These are phyloP conservation scores for Tachystola acroxantha DNA, from an alignment of 2,888 invertebrate species.

Conservation along the genomic window DNA sequence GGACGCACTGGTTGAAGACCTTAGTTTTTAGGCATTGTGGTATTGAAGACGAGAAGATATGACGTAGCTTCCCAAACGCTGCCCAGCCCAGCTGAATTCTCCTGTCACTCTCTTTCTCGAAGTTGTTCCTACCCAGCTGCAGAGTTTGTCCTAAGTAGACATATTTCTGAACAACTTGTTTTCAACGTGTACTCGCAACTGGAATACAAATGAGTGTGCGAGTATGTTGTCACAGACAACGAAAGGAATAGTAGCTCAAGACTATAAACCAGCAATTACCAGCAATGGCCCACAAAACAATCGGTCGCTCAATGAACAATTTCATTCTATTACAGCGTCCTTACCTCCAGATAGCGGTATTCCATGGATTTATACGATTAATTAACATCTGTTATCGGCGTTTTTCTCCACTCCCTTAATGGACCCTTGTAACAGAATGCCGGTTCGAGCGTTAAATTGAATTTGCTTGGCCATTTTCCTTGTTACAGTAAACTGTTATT, in stretches of 20 bases:
- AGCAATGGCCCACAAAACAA: conserved; percentile 16
- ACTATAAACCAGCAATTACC: background rate
- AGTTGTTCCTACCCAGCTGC: no score
- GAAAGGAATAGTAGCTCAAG: background rate
- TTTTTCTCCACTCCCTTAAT: conserved; percentile 61
- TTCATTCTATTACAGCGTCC: conserved; percentile 31
- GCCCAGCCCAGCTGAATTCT: no score
- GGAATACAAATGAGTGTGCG: no score
- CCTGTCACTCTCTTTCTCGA: no score
- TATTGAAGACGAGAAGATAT: no score
- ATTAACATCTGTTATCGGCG: conserved; percentile 69
- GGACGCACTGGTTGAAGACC: no score
- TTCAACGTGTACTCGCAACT: no score
- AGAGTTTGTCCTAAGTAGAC: no score
- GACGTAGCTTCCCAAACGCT: no score
- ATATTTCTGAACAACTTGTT: no score
- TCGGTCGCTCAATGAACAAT: conserved; percentile 23
- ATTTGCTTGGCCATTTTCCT: conserved; percentile 38
- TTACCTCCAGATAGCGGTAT: conserved; percentile 23
- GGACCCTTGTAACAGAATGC: conserved; percentile 42
- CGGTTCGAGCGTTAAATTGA: conserved; percentile 59
- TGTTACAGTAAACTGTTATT: conserved; percentile 24
- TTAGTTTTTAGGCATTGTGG: no score
- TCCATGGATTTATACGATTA: conserved; percentile 61
- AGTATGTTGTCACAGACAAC: no score